Conservation (phyloP, 2,888 invertebrate genomes). For the Junonia oenone region DNA sequence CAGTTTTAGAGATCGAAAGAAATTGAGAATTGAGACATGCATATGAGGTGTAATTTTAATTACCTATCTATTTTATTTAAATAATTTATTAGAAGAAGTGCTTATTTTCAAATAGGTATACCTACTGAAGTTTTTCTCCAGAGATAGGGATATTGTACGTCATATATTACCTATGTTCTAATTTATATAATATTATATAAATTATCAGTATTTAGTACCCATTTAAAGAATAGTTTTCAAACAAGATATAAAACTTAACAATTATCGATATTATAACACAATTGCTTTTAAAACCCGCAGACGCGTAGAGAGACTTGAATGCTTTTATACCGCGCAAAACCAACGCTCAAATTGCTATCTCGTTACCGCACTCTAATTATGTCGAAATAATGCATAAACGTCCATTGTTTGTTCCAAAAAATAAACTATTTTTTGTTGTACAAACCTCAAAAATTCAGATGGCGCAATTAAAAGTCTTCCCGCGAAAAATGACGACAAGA, state of each 20-base stretch:
- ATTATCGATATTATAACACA: conserved; percentile 11
- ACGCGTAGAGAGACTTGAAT: conserved; percentile 12
- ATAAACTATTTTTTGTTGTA: conserved; percentile 34
- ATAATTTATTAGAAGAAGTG: too few relatives aligned
- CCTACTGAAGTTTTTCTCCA: too few relatives aligned
- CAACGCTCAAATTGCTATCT: conserved; percentile 21
- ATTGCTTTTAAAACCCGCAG: conserved; percentile 12
- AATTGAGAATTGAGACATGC: too few relatives aligned
- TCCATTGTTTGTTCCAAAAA: conserved; percentile 63
- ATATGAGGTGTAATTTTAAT: too few relatives aligned
- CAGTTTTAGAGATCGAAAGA: too few relatives aligned
- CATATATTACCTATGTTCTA: too few relatives aligned
- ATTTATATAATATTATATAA: too few relatives aligned
- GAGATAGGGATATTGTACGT: too few relatives aligned
- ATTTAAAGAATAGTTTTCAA: not conserved
- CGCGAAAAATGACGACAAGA: conserved; percentile 69
- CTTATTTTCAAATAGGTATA: too few relatives aligned
- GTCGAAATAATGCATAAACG: conserved; percentile 62
- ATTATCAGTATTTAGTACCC: not conserved
- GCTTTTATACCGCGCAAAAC: conserved; percentile 16
- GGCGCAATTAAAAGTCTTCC: conserved; percentile 51
- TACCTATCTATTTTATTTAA: too few relatives aligned
- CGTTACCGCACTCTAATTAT: conserved; percentile 67
- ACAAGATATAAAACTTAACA: not conserved
- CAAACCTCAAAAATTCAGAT: conserved; percentile 55